Conservation (phyloP, 2,113 vertebrate species). For the Balaeniceps rex region DNA sequence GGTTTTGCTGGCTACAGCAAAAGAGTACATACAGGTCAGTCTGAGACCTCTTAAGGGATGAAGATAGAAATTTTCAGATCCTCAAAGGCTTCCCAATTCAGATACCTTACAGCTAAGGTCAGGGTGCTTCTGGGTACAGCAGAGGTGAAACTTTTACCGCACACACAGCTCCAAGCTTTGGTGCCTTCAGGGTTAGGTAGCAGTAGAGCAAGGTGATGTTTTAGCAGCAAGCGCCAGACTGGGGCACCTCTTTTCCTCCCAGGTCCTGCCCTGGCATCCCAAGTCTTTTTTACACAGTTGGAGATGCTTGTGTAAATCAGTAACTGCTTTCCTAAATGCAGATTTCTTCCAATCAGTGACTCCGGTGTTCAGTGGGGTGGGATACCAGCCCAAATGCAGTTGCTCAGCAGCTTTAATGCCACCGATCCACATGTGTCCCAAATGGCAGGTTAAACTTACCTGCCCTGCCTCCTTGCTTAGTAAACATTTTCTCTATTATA, state of each 20-base stretch:
- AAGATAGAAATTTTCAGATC: not conserved
- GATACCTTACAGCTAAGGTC: not conserved
- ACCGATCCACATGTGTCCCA: rapidly evolving
- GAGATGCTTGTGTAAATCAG: not conserved
- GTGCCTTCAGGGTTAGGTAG: not conserved
- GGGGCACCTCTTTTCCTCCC: not conserved
- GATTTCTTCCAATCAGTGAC: not conserved
- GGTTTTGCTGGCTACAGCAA: not conserved
- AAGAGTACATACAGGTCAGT: not conserved
- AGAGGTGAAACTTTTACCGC: not conserved
- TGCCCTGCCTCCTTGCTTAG: conserved; percentile 16
- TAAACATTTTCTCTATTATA: conserved; percentile 58
- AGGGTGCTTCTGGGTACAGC: not conserved
- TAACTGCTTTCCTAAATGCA: rapidly evolving
- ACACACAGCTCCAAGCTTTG: not conserved
- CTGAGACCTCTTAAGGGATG: not conserved
- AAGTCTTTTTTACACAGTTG: not conserved
- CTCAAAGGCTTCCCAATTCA: not conserved
- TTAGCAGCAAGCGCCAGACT: not conserved
- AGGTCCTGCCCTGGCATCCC: not conserved
- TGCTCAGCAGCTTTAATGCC: not conserved
- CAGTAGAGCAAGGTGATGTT: not conserved
- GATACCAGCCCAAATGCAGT: not conserved
- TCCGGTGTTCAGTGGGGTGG: not conserved
- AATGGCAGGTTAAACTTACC: conserved; percentile 38